Evolutionary conservation across 2,113 vertebrate genomes (phyloP), one percentile per base, ranked within the genome.

Genomic region (Labeo catla): DNA sequence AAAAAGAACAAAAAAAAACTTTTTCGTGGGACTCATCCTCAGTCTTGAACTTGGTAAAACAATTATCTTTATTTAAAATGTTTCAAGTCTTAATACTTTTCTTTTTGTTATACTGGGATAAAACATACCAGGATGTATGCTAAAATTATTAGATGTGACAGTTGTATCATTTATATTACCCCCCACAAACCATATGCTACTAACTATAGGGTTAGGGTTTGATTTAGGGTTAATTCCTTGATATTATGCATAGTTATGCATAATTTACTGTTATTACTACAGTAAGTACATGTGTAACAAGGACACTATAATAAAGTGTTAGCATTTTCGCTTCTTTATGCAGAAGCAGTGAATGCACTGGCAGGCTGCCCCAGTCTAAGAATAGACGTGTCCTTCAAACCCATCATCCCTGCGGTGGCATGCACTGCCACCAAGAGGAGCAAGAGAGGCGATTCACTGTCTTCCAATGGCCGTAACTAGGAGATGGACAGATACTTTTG

Each of bases 351-450:
- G 15, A 68, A 34, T 15, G 52, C 4, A 21, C 28, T 83, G 59
- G 34, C 45, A 70, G 2, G 34, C 45, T 54, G 34, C 59, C 28
- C 12, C 57, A 65, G 47, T 63, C 70, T 68, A 49, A 77, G 39
- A 72, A 78, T 66, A 57, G 73, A 70, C 19, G 50, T 34, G 50
- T 70, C 49, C 70, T 76, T 87, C 86, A 87, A 74, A 83, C 21
- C 45, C 77, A 23, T 73, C 50, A 45, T 59, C 68, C 6, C 68
- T 61, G 68, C 0, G 10, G 61, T 82, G 45, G 72, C 59, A 16
- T 34, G 54, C 66, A 76, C 21, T 76, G 78, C 79, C 74, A 79
- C 54, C 28, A 63, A 79, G 65, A 77, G 74, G 65, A 57, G 76
- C 61, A 39, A 74, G 66, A 23, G 78, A 86, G 43, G 28, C 0